Conservation (phyloP, 2,113 vertebrate genomes). For the Neofelis nebulosa region DNA sequence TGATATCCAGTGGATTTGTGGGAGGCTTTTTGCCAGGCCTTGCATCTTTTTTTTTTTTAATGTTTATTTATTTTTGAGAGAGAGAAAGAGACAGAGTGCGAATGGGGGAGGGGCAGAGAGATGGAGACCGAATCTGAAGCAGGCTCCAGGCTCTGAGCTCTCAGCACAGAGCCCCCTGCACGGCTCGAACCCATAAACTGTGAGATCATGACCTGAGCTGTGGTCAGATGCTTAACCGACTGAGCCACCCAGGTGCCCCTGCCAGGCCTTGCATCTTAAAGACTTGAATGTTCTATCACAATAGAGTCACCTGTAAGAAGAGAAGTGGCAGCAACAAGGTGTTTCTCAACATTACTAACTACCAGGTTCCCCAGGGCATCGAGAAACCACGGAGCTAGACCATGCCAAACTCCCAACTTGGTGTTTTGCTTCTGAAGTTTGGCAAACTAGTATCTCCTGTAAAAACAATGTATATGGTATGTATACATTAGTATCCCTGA, state of each 20-base stretch:
- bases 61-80: too few relatives aligned
- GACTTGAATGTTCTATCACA: background rate
- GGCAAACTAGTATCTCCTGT: background rate
- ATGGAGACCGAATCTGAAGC: too few relatives aligned
- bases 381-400: constrained; percentile 70
- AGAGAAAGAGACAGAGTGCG: too few relatives aligned
- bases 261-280: constrained; percentile 94
- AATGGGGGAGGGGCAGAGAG: too few relatives aligned
- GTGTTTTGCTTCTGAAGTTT: constrained; percentile 76
- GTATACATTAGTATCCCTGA: background rate
- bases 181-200: too few relatives aligned
- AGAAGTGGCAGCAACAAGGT: constrained; percentile 6
- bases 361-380: constrained; percentile 59
- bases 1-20: constrained; percentile 94
- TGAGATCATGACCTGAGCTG: too few relatives aligned
- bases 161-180: too few relatives aligned
- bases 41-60: constrained; percentile 85
- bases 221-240: too few relatives aligned
- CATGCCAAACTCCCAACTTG: constrained; percentile 78
- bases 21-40: constrained; percentile 97
- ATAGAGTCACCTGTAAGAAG: background rate
- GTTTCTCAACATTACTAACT: constrained; percentile 44
- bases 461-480: background rate
- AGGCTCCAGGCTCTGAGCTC: too few relatives aligned
- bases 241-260: constrained; percentile 54